Base-by-base conservation (phyloP, 2,797 vertebrate genomes). In the Argya squamiceps region DNA sequence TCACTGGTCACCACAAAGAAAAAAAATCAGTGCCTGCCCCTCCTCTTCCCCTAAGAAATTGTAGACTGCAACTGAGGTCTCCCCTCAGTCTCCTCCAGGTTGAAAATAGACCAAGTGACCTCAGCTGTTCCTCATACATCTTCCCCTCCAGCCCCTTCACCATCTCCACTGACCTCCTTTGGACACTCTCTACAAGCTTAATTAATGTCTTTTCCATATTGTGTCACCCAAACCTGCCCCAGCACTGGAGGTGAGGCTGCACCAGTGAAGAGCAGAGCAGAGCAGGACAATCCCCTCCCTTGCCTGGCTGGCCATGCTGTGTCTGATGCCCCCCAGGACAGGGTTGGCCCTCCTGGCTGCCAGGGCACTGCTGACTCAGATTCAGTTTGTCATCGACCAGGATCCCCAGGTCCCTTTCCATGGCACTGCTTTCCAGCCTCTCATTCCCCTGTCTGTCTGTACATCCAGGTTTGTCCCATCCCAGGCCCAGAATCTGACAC, bases 211-310 rank as follows among this genome's bases (percentile, higher is more conserved):
- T 37, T 58, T 10, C 12, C 19, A 13, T 13, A 23, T 5, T 11
- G 15, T 29, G 1, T 2, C 11, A 27, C 29, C n/a, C 37, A 59
- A 10, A 65, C 1, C 15, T 27, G 37, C 10, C 2, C 4, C 15
- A 37, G 23, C 0, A 29, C 23, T 50, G 0, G 0, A 67, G 20
- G 5, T 59, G 36, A 75, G 44, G 53, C 44, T 0, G 0, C 7
- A 23, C 27, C 52, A 50, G 27, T n/a, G n/a, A n/a, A n/a, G n/a
- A n/a, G n/a, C 37, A 50, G 36, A 71, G 60, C 32, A 84, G 62
- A 50, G 37, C 3, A 2, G 53, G 19, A 75, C 44, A 84, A 59
- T 67, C 18, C 14, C 15, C 11, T 67, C 43, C 32, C 22, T 37
- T 47, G 11, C 44, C 43, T 0, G 0, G 18, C 37, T 67, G 55